phyloP scores from a whole-genome alignment of 2,113 vertebrate genomes.

The Eretmochelys imbricata region DNA sequence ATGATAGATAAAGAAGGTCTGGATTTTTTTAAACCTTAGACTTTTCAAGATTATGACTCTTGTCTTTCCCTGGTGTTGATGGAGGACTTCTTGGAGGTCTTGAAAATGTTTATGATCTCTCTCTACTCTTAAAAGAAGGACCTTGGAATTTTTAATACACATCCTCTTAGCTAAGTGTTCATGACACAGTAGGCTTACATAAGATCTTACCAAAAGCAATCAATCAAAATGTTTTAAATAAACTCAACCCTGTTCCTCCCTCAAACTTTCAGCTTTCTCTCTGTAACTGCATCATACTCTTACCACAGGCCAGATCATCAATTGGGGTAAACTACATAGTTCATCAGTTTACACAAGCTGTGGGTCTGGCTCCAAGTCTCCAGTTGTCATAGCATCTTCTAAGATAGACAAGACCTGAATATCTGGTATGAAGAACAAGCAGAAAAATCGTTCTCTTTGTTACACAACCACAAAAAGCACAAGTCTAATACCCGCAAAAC shows the following conservation, averaged over 20 bases:
- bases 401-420: not conserved
- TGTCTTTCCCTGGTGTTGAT: not conserved
- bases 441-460: slow-evolving; percentile 29
- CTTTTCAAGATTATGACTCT: not conserved
- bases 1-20: not conserved
- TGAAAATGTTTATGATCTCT: not conserved
- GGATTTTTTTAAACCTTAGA: not conserved
- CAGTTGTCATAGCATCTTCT: not conserved
- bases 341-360: not conserved
- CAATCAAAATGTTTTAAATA: not conserved
- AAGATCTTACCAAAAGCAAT: not conserved
- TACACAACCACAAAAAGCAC: not conserved
- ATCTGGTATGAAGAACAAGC: not conserved
- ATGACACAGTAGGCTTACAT: too few species aligned
- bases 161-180: not conserved
- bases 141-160: fast-evolving
- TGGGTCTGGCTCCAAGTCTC: not conserved
- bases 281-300: not conserved
- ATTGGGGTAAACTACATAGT: not conserved
- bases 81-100: not conserved
- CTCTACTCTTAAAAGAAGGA: not conserved
- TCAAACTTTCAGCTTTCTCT: not conserved
- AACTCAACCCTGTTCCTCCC: not conserved
- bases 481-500: slow-evolving; percentile 21
- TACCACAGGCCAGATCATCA: not conserved